A percentile compares a stretch with the other conserved stretches of the same genome.
Conservation (phyloP, 2,797 vertebrate species). For the Periparus ater region DNA sequence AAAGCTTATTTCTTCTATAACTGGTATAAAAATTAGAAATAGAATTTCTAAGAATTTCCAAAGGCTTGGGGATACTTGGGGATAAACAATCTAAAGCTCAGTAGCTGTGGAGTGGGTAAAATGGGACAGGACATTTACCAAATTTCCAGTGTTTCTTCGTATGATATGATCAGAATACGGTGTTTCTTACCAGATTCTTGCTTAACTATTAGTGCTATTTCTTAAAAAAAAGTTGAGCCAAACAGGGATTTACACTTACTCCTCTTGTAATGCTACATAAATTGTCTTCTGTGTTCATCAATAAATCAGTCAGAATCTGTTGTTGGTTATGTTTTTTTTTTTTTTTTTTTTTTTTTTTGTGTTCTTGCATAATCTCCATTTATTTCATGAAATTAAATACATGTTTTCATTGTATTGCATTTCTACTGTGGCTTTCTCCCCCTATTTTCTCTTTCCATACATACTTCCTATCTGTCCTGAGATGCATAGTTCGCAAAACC, state of each 20-base stretch:
- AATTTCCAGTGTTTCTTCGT: not conserved
- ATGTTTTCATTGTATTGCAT: not conserved
- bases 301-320: not conserved
- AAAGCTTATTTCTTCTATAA: not conserved
- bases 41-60: not conserved
- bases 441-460: not conserved
- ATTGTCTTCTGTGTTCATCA: not conserved
- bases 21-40: not conserved
- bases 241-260: not conserved
- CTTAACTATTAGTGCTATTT: not conserved
- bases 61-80: not conserved
- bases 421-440: not conserved
- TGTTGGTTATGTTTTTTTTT: not conserved
- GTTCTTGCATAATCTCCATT: not conserved
- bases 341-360: not conserved
- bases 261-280: not conserved
- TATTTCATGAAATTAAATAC: not conserved
- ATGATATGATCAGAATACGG: not conserved
- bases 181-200: not conserved
- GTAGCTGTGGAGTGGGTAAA: not conserved
- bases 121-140: not conserved
- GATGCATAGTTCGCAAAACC: not conserved
- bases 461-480: not conserved
- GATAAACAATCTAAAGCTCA: not conserved
- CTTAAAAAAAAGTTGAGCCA: not conserved